Base-by-base conservation (phyloP, 2,113 vertebrate species). In the Pseudopipra pipra region DNA sequence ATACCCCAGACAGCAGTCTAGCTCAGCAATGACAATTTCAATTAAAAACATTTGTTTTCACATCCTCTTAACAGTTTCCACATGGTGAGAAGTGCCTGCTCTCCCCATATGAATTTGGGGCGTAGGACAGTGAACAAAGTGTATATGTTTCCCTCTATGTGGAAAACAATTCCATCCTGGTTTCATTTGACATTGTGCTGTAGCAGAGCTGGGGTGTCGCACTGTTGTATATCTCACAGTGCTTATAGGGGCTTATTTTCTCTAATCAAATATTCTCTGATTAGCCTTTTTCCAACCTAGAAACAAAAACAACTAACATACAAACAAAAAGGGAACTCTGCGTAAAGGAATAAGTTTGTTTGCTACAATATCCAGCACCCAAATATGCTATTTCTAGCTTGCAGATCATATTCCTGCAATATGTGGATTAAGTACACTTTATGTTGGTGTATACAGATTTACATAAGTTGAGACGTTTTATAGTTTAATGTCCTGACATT, bases 1-100 rank as follows among this genome's bases (percentile, higher is more conserved):
- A 89, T 72, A 78, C 83, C 86, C 88, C 52, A 90, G 92, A 92
- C 90, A 87, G 90, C 65, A 90, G 73, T 54, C 93, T 96, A 65
- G 79, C 95, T 97, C 73, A 30, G 83, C 83, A 96, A 66, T 47
- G 96, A 72, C 90, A 96, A 96, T 97, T 96, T 94, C 93, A 95
- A 94, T 97, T 97, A 97, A 93, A 96, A 96, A 65, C 93, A 94
- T 96, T 96, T 97, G 88, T 97, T 96, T 96, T 96, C 93, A 72
- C 62, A 68, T 95, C 54, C 54, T 78, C 21, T 75, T 92, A 94
- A 95, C 90, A 92, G 86, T 92, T 96, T 93, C 83, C 90, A 46
- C 92, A 89, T 70, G 96, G 85, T 92, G 92, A 84, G 90, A 96
- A 89, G 28, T 78, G 88, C 52, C 18, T 96, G 2, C 56, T 92